Evolutionary conservation across 2,113 vertebrate genomes (phyloP), one percentile per base, ranked within the genome.

Genomic region (Actenoides lindsayi): DNA sequence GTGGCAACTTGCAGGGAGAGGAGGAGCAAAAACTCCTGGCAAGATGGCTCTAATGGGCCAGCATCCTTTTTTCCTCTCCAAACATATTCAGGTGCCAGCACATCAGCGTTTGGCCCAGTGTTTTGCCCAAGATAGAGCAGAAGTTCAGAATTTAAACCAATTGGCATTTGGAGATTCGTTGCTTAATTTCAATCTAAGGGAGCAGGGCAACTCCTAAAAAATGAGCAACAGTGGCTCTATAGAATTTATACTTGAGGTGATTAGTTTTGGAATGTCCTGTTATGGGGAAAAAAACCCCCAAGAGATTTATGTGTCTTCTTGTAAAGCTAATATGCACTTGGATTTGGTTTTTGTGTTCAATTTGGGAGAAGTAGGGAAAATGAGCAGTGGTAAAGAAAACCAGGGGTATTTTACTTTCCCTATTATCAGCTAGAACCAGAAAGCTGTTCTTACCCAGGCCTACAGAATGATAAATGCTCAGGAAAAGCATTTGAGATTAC

Each of bases 301-400:
- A 44, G 84, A 50, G 70, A 94, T 95, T 81, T 88, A 44, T 57
- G 60, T 75, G 35, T 80, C 94, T 84, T 97, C 93, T 91, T 76
- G 28, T 75, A 73, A 71, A 56, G 67, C 20, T 48, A 75, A 30
- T 27, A 82, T 5, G 24, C 2, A 1, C 4, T 78, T 64, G 23
- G 15, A 17, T 64, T 80, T 37, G 56, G 11, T 33, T 57, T 71
- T 75, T 92, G 48, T 86, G 56, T 94, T 93, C 70, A 33, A 10
- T 89, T 81, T 77, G 70, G 41, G 50, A 81, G 39, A 73, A 85
- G 44, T 31, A 59, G n/a, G 14, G 30, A 57, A 89, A 65, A 78
- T 6, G 33, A 35, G 68, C 8, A 39, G 83, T 7, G 17, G 30
- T 30, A 30, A 80, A 87, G 67, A 84, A 81, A 94, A 85, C 54